Conservation (phyloP, 2,888 invertebrate genomes). For the Erpobdella octoculata region DNA sequence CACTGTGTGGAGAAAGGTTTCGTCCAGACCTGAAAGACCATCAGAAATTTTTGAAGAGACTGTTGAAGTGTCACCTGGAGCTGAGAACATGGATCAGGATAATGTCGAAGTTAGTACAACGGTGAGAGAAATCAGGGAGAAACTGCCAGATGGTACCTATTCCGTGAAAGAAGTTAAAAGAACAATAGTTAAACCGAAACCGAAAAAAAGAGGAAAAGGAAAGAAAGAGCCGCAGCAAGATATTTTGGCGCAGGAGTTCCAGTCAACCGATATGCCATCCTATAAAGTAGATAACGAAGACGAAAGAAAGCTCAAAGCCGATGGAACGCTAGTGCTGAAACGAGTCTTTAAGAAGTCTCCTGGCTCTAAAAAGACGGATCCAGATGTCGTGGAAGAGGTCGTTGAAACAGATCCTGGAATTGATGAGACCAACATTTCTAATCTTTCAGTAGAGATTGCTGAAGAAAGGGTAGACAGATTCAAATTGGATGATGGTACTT, state of each 20-base stretch:
- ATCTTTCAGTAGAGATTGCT: background rate
- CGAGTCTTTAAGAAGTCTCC: background rate
- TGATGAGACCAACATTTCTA: background rate
- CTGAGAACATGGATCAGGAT: background rate
- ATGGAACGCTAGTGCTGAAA: background rate
- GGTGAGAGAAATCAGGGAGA: constrained; percentile 5
- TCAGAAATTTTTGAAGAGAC: constrained; percentile 15
- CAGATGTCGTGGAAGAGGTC: constrained; percentile 19
- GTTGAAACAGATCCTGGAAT: background rate
- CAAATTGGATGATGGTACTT: constrained; percentile 7
- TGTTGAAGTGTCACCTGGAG: background rate
- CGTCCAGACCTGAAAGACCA: background rate
- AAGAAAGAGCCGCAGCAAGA: constrained; percentile 13
- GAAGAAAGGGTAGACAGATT: background rate
- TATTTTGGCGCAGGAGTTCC: background rate
- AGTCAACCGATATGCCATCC: constrained; percentile 8
- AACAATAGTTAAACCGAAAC: constrained; percentile 20
- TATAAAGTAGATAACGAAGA: background rate
- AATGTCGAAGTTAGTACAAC: background rate
- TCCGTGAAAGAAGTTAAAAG: background rate
- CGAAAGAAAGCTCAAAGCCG: background rate
- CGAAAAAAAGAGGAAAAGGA: too few relatives aligned
- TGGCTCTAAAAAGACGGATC: background rate
- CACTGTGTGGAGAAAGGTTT: background rate
- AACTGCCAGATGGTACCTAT: background rate